phyloP scores from a whole-genome alignment of 2,888 invertebrate genomes.

The Protula sp. region DNA sequence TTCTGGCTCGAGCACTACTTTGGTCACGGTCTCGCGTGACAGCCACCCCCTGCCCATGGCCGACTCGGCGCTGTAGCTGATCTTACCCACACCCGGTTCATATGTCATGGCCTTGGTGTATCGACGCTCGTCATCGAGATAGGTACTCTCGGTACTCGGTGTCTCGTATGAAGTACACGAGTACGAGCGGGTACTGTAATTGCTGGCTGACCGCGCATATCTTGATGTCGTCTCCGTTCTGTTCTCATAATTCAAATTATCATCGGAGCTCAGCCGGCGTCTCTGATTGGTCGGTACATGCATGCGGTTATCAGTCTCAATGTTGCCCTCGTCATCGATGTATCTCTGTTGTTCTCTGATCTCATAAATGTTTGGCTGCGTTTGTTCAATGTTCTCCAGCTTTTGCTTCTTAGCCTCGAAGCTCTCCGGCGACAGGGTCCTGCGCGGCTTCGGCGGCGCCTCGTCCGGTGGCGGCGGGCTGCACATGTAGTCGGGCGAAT shows the following conservation, averaged over 20 bases:
- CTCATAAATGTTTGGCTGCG: not conserved
- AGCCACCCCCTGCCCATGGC: not conserved
- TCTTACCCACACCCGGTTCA: not conserved
- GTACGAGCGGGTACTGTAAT: not conserved
- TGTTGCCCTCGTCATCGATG: not conserved
- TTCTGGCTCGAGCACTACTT: not conserved
- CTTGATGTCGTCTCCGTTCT: constrained; percentile 19
- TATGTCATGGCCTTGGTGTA: constrained; percentile 1
- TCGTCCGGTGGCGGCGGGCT: constrained; percentile 7
- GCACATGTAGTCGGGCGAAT: constrained; percentile 8
- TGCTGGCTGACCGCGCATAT: not conserved
- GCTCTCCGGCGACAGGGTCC: not conserved
- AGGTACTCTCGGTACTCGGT: not conserved
- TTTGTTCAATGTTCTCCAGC: not conserved
- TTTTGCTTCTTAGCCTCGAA: not conserved
- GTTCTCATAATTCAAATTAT: constrained; percentile 37
- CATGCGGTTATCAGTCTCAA: constrained; percentile 16
- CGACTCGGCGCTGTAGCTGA: not conserved
- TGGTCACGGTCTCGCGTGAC: not conserved
- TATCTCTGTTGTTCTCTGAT: no score
- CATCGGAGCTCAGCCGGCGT: not conserved
- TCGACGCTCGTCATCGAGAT: not conserved
- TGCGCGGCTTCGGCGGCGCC: not conserved
- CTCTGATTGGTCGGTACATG: constrained; percentile 38
- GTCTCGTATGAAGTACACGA: no score